phyloP scores from a whole-genome alignment of 2,888 invertebrate species.

The Tiliacea aurago region DNA sequence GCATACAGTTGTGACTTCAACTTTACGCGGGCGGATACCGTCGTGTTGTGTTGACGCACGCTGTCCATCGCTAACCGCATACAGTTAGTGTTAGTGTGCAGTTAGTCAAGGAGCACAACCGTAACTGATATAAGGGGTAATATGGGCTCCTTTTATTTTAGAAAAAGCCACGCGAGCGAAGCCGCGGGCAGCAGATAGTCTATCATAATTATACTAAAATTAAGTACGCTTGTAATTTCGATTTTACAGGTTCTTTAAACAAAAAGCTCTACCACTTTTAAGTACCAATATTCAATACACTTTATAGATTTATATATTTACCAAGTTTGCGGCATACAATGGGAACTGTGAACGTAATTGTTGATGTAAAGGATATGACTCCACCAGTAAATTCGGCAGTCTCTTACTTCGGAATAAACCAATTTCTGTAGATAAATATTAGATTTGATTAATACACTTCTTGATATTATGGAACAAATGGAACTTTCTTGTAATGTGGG shows the following conservation, averaged over 20 bases:
- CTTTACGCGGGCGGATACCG: no score
- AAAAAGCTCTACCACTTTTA: background rate
- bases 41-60: no score
- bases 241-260: background rate
- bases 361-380: conserved; percentile 72
- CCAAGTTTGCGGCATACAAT: conserved; percentile 69
- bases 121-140: no score
- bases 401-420: conserved; percentile 44
- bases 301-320: conserved; percentile 41
- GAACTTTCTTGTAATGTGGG: background rate
- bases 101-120: no score
- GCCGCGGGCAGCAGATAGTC: no score
- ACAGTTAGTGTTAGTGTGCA: no score
- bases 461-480: background rate
- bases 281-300: background rate
- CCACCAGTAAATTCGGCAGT: conserved; percentile 74
- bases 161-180: no score
- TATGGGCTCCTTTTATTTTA: no score
- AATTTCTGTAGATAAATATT: background rate
- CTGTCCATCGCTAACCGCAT: no score
- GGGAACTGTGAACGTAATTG: conserved; percentile 65
- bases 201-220: no score
- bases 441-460: background rate
- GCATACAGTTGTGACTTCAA: no score
- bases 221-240: background rate